Conservation (phyloP, 2,797 vertebrate species). For the Hemibagrus guttatus region DNA sequence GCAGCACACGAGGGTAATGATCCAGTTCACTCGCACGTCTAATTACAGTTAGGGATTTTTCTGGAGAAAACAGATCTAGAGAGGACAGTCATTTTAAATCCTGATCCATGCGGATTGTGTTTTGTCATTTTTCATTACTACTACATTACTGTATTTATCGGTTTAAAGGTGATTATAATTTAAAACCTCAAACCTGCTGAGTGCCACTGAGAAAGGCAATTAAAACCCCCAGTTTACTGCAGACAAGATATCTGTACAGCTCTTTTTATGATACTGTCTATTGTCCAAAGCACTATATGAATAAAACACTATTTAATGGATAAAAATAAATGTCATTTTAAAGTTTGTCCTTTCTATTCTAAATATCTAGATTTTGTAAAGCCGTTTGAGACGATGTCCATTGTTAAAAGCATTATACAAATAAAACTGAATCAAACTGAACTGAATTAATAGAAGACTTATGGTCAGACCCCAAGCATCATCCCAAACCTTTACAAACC, state of each 20-base stretch:
- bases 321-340: too few relatives aligned
- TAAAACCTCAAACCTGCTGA: background rate
- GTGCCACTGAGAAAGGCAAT: background rate
- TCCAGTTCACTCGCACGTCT: background rate
- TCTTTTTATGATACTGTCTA: background rate
- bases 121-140: background rate
- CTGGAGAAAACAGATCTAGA: background rate
- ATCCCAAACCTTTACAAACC: background rate
- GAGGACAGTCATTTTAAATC: background rate
- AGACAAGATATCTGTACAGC: background rate
- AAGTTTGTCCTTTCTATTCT: too few relatives aligned
- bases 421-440: too few relatives aligned
- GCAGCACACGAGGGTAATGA: constrained; percentile 81
- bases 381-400: too few relatives aligned
- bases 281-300: background rate
- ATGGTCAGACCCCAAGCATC: background rate
- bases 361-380: too few relatives aligned
- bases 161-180: background rate
- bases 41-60: background rate
- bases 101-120: background rate
- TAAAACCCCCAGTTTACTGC: background rate
- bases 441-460: background rate
- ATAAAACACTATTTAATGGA: background rate
- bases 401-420: too few relatives aligned
- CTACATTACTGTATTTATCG: background rate